These are phyloP conservation scores for Acrobasis repandana DNA, from an alignment of 2,888 invertebrate species.

Conservation along the genomic window DNA sequence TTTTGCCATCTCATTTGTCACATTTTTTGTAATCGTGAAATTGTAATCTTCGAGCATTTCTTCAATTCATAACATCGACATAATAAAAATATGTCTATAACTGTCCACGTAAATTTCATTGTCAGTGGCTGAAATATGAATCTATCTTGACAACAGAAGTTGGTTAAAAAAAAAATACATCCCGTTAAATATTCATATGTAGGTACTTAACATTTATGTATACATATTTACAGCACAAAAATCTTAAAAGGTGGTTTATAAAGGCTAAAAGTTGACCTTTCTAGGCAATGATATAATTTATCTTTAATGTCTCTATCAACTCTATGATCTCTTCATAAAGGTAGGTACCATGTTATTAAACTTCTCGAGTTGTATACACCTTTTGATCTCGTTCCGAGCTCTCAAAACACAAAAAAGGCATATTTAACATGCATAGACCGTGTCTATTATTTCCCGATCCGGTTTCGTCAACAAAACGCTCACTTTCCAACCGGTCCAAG, in stretches of 20 bases:
- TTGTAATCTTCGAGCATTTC: too few species aligned
- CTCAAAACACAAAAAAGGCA: constrained; percentile 9
- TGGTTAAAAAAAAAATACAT: too few species aligned
- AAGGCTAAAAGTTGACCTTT: not conserved
- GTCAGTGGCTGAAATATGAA: too few species aligned
- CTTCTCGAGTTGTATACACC: not conserved
- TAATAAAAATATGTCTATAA: too few species aligned
- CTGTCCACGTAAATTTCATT: too few species aligned
- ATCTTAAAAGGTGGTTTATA: not conserved
- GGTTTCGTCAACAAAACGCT: constrained; percentile 67
- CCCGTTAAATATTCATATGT: not conserved
- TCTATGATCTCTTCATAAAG: not conserved
- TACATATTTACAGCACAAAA: not conserved
- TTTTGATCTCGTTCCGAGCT: constrained; percentile 11
- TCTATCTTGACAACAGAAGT: too few species aligned
- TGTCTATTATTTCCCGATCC: constrained; percentile 57
- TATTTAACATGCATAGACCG: constrained; percentile 29
- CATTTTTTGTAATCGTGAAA: too few species aligned
- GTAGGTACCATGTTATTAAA: not conserved
- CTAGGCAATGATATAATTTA: not conserved
- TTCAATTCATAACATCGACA: too few species aligned
- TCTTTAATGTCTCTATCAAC: constrained; percentile 2
- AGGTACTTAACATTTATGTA: not conserved
- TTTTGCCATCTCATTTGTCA: too few species aligned
- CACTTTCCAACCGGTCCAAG: constrained; percentile 73